Percentiles rank a stretch among this genome's conserved stretches.
Conservation (phyloP, 2,113 vertebrate genomes). For the Pseudorectes ferrugineus region DNA sequence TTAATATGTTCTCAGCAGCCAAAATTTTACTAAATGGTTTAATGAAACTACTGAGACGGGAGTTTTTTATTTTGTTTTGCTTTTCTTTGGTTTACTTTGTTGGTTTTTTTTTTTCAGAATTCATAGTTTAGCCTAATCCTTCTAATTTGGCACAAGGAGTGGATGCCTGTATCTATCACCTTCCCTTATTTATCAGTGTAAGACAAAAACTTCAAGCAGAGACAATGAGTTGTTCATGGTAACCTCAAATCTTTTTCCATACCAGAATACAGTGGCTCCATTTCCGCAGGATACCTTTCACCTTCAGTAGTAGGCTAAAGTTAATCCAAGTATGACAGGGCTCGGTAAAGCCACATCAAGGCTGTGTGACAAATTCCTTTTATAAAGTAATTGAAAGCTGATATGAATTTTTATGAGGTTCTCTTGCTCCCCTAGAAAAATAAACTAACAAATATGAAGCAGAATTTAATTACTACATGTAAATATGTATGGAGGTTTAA, state of each 20-base stretch:
- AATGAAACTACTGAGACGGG: neutral
- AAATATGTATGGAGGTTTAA: slow-evolving; percentile 26
- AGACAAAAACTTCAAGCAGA: neutral
- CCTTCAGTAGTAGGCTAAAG: neutral
- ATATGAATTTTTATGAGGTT: slow-evolving; percentile 50
- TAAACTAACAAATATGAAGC: neutral
- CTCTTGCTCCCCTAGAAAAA: slow-evolving; percentile 11
- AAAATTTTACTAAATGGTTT: neutral
- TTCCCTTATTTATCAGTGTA: neutral
- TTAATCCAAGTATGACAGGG: neutral
- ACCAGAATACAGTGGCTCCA: neutral
- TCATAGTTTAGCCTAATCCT: neutral
- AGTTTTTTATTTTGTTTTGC: neutral
- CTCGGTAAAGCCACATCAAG: neutral
- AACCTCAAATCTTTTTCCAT: neutral
- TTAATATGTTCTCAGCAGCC: neutral
- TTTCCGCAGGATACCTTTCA: neutral
- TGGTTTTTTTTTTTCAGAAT: neutral
- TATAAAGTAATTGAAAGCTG: slow-evolving; percentile 15
- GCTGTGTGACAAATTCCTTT: neutral
- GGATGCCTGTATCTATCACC: neutral
- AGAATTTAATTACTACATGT: slow-evolving; percentile 31
- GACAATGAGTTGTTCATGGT: rapidly evolving
- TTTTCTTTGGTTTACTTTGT: neutral
- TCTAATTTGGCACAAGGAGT: neutral